These are phyloP conservation scores for Pseudococcus jackbeardsleyi DNA, from an alignment of 2,888 invertebrate species.

Conservation along the genomic window DNA sequence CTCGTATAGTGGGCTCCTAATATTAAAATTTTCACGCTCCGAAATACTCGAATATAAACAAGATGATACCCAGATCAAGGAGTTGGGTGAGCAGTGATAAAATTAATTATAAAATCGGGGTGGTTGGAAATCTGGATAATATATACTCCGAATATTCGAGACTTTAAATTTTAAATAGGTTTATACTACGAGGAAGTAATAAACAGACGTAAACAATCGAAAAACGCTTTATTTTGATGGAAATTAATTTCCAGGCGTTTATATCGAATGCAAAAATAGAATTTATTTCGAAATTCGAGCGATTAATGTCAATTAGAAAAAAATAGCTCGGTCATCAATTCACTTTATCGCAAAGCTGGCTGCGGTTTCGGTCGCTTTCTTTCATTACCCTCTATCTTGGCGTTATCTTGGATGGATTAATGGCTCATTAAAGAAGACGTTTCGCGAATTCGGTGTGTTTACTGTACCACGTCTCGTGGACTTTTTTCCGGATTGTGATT, in stretches of 20 bases:
- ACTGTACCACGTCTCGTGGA: not conserved
- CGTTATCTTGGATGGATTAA: not conserved
- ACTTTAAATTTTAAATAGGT: not conserved
- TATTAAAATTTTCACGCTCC: too few relatives aligned
- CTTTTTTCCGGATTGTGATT: not conserved
- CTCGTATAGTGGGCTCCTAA: too few relatives aligned
- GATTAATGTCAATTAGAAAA: slow-evolving; percentile 24
- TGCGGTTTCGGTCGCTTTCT: slow-evolving; percentile 6
- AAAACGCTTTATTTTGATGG: too few relatives aligned
- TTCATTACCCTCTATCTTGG: not conserved
- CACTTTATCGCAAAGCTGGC: not conserved
- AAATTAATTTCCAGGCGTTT: not conserved
- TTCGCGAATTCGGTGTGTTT: not conserved
- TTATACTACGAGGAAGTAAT: not conserved
- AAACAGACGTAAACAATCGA: too few relatives aligned
- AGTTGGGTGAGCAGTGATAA: too few relatives aligned
- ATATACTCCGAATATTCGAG: not conserved
- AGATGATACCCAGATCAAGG: too few relatives aligned
- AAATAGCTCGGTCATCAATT: slow-evolving; percentile 26
- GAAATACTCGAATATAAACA: too few relatives aligned
- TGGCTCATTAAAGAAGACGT: not conserved
- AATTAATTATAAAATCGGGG: too few relatives aligned
- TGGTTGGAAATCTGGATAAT: not conserved
- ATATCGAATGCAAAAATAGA: not conserved
- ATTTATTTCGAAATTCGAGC: not conserved